Conservation (phyloP, 1,140 invertebrate genomes). For the roundworm (Caenorhabditis elegans) region WBcel235 BX284604.4:12032001-12032500, state of each 20-base stretch:
- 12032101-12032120: too few species aligned
- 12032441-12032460: background rate
- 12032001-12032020: conserved; percentile 59
- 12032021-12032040: background rate
- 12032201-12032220: too few species aligned
- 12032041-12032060: background rate
- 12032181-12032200: too few species aligned
- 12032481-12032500: too few species aligned
- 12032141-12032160: too few species aligned
- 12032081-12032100: too few species aligned
- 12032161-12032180: too few species aligned
- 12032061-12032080: conserved; percentile 8
- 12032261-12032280: too few species aligned
- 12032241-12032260: too few species aligned
- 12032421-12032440: background rate
- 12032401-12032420: background rate
- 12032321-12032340: background rate
- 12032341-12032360: background rate
- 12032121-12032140: too few species aligned
- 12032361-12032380: background rate
- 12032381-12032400: background rate
- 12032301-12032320: background rate
- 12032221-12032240: too few species aligned
- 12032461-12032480: background rate
- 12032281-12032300: too few species aligned